Percentiles rank a stretch among this genome's conserved stretches.
Evolutionary conservation across 2,888 invertebrate genomes (phyloP).

Genomic region (Salticus scenicus): DNA sequence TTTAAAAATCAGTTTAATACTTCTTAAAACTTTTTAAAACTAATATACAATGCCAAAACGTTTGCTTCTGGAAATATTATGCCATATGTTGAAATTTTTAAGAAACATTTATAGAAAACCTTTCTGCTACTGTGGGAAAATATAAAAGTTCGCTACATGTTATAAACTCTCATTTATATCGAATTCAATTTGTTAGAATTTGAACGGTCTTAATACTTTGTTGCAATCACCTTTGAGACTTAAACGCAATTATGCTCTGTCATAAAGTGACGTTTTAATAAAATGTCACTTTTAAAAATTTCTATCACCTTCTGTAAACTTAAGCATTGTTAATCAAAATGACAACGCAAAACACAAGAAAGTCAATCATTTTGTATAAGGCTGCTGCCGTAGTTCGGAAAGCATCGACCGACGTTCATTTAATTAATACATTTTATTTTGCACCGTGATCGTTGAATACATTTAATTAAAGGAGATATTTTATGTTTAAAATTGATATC

Average conservation of each 20-base stretch:
- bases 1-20: no score
- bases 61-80: no score
- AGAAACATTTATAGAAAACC: no score
- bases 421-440: conserved; percentile 60
- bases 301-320: conserved; percentile 17
- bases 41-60: no score
- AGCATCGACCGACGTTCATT: conserved; percentile 58
- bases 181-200: neutral
- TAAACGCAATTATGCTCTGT: conserved; percentile 18
- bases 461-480: conserved; percentile 55
- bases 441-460: conserved; percentile 40
- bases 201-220: neutral
- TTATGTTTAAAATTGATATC: conserved; percentile 66
- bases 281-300: conserved; percentile 64
- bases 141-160: no score
- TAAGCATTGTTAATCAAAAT: conserved; percentile 54
- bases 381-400: conserved; percentile 28
- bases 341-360: conserved; percentile 54
- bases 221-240: neutral
- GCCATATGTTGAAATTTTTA: no score
- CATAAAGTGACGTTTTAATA: conserved; percentile 62
- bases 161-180: no score
- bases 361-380: conserved; percentile 48
- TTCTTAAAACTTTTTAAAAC: no score
- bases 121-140: no score